Evolutionary conservation across 2,113 vertebrate genomes (phyloP).

Genomic region (Salminus brasiliensis): DNA sequence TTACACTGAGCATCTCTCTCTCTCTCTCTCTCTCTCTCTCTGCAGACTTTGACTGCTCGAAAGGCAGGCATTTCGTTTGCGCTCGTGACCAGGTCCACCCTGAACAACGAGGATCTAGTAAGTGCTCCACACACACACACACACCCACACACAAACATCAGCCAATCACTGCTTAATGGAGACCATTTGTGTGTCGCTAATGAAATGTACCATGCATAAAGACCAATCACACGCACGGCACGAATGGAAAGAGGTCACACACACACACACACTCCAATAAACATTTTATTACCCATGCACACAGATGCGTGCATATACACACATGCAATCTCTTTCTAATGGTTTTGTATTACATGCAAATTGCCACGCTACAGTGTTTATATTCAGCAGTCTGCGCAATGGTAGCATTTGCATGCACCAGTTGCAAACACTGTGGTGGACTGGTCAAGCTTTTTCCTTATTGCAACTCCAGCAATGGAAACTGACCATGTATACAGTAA

Average conservation of each 20-base stretch:
- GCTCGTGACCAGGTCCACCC: slow-evolving; percentile 90
- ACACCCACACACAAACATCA: slow-evolving; percentile 42
- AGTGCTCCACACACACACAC: slow-evolving; percentile 63
- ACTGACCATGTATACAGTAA: too few relatives aligned
- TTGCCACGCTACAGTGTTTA: neutral
- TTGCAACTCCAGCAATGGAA: too few relatives aligned
- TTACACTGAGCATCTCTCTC: too few relatives aligned
- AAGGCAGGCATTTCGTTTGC: slow-evolving; percentile 97
- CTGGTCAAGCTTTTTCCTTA: neutral
- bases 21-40: too few relatives aligned
- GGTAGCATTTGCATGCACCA: neutral
- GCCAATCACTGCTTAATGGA: slow-evolving; percentile 17
- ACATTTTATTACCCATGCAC: neutral
- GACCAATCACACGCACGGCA: slow-evolving; percentile 2
- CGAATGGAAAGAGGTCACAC: neutral
- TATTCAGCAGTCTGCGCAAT: neutral
- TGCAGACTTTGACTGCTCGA: slow-evolving; percentile 92
- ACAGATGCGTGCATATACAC: neutral
- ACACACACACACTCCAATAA: too few relatives aligned
- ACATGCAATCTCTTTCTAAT: neutral
- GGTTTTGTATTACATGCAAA: neutral
- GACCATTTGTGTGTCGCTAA: slow-evolving; percentile 24
- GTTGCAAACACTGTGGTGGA: neutral
- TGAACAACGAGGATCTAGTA: slow-evolving; percentile 96
- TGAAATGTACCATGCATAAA: slow-evolving; percentile 27